A percentile compares a stretch with the other conserved stretches of the same genome.
phyloP scores from a whole-genome alignment of 2,797 vertebrate genomes.

The Cyclopterus lumpus region DNA sequence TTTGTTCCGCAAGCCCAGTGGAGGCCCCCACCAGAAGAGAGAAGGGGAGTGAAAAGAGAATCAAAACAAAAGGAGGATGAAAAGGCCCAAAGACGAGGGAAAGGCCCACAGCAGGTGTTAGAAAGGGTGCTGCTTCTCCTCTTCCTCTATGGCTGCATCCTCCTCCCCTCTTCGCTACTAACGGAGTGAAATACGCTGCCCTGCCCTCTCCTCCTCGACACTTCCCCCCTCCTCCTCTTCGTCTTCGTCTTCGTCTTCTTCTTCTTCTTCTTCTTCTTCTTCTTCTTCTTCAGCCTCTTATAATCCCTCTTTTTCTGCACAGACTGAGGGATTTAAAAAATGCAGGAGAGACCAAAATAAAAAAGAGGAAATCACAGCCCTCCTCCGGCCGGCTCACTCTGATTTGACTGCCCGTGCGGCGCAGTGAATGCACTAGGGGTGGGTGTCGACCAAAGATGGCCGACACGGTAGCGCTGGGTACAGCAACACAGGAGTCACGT shows the following conservation, averaged over 20 bases:
- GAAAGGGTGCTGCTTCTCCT: slow-evolving; percentile 75
- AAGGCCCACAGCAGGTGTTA: slow-evolving; percentile 74
- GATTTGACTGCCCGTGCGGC: slow-evolving; percentile 84
- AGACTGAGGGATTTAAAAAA: slow-evolving; percentile 65
- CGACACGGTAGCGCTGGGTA: slow-evolving; percentile 89
- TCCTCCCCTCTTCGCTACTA: slow-evolving; percentile 63
- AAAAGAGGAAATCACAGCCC: slow-evolving; percentile 57
- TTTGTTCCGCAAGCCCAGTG: slow-evolving; percentile 43
- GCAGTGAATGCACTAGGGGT: slow-evolving; percentile 90
- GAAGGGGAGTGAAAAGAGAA: slow-evolving; percentile 41
- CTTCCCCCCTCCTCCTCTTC: slow-evolving; percentile 45
- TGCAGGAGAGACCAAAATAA: slow-evolving; percentile 43
- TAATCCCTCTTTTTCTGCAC: slow-evolving; percentile 65
- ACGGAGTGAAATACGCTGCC: slow-evolving; percentile 63
- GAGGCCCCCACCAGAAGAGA: slow-evolving; percentile 20
- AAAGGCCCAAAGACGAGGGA: slow-evolving; percentile 38
- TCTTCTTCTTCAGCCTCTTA: slow-evolving; percentile 44
- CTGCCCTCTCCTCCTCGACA: slow-evolving; percentile 48
- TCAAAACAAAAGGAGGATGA: slow-evolving; percentile 41
- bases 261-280: slow-evolving; percentile 47
- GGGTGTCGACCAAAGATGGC: slow-evolving; percentile 99
- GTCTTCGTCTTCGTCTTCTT: slow-evolving; percentile 47
- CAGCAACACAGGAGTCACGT: slow-evolving; percentile 89
- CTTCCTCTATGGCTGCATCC: slow-evolving; percentile 71
- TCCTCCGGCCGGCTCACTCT: slow-evolving; percentile 70